These are phyloP conservation scores for Anodontia alba DNA, from an alignment of 2,888 invertebrate genomes.

Conservation along the genomic window DNA sequence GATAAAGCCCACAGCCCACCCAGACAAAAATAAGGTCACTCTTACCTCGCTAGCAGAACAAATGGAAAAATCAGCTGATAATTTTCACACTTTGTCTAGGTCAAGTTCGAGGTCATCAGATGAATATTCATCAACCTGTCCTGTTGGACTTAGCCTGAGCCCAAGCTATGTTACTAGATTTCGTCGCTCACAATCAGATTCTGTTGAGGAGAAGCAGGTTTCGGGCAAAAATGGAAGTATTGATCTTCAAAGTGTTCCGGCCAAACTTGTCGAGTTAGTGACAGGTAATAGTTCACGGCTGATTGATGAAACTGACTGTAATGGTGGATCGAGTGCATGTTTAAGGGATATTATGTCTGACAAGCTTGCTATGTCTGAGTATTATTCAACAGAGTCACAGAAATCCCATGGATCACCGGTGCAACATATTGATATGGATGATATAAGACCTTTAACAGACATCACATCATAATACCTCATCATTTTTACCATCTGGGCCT, in stretches of 20 bases:
- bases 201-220: not conserved
- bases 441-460: not conserved
- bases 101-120: constrained; percentile 1
- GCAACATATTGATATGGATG: not conserved
- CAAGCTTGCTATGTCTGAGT: constrained; percentile 4
- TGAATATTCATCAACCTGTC: not conserved
- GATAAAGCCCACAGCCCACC: not conserved
- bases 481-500: no score
- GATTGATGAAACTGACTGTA: no score
- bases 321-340: no score
- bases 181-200: not conserved
- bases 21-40: not conserved
- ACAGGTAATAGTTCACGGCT: not conserved
- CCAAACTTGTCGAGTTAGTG: not conserved
- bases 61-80: not conserved
- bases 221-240: not conserved
- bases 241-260: not conserved
- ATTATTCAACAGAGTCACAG: not conserved
- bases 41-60: not conserved
- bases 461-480: not conserved
- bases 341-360: not conserved
- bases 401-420: not conserved
- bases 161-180: not conserved
- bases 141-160: not conserved
- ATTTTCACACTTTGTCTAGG: not conserved